These are phyloP conservation scores for Corythaixoides concolor DNA, from an alignment of 2,113 vertebrate species.

Conservation along the genomic window DNA sequence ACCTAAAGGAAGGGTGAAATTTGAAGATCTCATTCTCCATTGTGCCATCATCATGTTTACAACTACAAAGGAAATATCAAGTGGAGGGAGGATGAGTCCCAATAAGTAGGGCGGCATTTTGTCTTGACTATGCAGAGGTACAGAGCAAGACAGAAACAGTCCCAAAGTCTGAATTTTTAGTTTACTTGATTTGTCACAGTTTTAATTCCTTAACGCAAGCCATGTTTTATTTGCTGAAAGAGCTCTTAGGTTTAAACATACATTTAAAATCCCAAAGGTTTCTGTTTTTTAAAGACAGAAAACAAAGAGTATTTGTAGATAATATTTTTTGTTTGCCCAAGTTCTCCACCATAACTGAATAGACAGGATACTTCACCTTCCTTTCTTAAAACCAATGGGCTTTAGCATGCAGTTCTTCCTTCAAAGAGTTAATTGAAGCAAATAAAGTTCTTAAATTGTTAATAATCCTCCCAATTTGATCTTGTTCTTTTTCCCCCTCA, in stretches of 20 bases:
- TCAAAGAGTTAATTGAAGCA: constrained; percentile 71
- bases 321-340: background rate
- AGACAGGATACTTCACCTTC: background rate
- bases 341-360: background rate
- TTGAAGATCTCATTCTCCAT: background rate
- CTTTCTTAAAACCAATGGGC: background rate
- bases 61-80: background rate
- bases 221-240: background rate
- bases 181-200: background rate
- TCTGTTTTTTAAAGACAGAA: background rate
- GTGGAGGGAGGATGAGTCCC: background rate
- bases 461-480: constrained; percentile 77
- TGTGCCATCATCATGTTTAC: background rate
- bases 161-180: background rate
- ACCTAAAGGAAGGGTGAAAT: background rate
- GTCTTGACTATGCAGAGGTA: background rate
- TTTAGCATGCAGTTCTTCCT: background rate
- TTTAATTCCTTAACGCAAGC: background rate
- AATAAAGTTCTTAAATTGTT: constrained; percentile 78
- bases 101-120: background rate
- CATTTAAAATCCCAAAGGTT: background rate
- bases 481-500: constrained; percentile 64
- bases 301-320: background rate
- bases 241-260: background rate
- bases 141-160: background rate